phyloP scores from a whole-genome alignment of 2,888 invertebrate genomes.

The Meteorus colon region DNA sequence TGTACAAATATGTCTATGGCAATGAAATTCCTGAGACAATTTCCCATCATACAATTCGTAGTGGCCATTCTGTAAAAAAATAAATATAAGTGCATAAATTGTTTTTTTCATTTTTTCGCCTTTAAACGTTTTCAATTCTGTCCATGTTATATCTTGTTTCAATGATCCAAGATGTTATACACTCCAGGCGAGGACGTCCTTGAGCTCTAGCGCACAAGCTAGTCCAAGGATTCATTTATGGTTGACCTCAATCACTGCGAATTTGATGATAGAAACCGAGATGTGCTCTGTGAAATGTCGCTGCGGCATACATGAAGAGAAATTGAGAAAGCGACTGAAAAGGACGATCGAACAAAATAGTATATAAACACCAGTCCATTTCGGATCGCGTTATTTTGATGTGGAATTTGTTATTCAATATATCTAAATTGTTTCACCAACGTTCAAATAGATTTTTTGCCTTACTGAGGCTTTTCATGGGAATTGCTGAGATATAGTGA shows the following conservation, averaged over 20 bases:
- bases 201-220: slow-evolving; percentile 57
- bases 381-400: too few species aligned
- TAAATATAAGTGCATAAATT: background rate
- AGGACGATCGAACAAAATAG: too few species aligned
- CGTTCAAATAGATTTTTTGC: too few species aligned
- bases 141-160: slow-evolving; percentile 32
- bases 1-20: slow-evolving; percentile 45
- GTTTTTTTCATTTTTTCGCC: slow-evolving; percentile 26
- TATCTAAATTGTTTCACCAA: too few species aligned
- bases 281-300: slow-evolving; percentile 9
- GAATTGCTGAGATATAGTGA: too few species aligned
- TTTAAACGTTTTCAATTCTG: background rate
- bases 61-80: slow-evolving; percentile 52
- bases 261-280: slow-evolving; percentile 60
- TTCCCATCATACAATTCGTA: background rate
- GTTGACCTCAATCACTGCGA: slow-evolving; percentile 56
- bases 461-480: too few species aligned
- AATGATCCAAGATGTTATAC: background rate
- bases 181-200: slow-evolving; percentile 46
- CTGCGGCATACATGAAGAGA: slow-evolving; percentile 3
- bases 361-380: too few species aligned
- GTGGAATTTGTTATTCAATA: too few species aligned
- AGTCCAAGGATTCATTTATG: slow-evolving; percentile 62
- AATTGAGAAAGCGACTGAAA: slow-evolving; percentile 2
- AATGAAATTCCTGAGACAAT: slow-evolving; percentile 64